Conservation (phyloP, 2,113 vertebrate species). For the Gulo gulo region DNA sequence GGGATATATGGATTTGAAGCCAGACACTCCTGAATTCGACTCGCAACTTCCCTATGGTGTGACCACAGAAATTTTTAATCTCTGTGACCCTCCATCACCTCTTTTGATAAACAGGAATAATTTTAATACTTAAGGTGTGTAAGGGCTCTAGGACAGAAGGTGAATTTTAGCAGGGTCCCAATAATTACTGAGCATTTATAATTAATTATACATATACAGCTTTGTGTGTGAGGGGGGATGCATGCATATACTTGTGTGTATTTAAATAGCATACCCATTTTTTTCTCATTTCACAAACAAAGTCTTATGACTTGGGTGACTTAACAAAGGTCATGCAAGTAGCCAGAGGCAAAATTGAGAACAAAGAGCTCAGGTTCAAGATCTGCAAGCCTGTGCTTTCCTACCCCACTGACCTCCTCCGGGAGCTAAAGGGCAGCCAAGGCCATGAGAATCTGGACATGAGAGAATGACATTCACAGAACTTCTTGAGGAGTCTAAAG, state of each 20-base stretch:
- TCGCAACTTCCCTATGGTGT: background rate
- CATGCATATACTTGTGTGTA: rapidly evolving
- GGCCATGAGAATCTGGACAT: background rate
- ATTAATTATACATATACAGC: background rate
- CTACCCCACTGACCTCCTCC: background rate
- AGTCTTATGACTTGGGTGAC: background rate
- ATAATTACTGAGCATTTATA: background rate
- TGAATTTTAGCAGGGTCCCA: background rate
- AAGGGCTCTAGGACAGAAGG: background rate
- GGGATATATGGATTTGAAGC: background rate
- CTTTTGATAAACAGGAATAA: background rate
- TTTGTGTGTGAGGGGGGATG: rapidly evolving
- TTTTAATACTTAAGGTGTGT: background rate
- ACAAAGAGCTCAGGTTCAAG: background rate
- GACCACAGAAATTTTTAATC: background rate
- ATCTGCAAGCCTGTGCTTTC: background rate
- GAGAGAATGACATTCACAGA: background rate
- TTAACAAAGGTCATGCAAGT: background rate
- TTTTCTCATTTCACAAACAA: background rate
- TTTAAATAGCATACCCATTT: background rate
- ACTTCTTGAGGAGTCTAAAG: background rate
- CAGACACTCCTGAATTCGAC: background rate
- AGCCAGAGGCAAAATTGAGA: background rate
- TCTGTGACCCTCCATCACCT: background rate
- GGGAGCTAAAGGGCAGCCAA: background rate